Evolutionary conservation across 2,888 invertebrate genomes (phyloP).

Genomic region (Linyphia triangularis): DNA sequence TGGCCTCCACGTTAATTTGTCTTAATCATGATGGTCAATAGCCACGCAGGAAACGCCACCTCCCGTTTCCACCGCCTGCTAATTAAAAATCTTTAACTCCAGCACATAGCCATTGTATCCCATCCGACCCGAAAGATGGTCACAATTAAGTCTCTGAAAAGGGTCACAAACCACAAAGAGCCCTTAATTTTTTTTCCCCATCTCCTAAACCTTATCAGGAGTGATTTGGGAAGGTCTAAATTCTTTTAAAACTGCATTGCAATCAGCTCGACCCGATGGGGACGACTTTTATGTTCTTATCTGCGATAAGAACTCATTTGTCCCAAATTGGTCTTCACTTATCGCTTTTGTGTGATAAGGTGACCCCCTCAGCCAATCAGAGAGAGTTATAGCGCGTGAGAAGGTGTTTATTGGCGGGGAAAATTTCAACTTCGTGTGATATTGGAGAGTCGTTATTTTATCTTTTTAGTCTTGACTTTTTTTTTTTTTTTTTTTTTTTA

Average conservation of each 20-base stretch:
- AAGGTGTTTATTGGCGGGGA: constrained; percentile 32
- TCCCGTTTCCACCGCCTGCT: constrained; percentile 31
- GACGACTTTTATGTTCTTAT: constrained; percentile 43
- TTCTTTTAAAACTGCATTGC: constrained; percentile 46
- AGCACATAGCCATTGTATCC: background rate
- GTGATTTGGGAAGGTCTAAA: constrained; percentile 54
- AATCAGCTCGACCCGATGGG: constrained; percentile 27
- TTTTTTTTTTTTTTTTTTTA: background rate
- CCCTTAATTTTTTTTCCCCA: background rate
- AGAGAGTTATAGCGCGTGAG: constrained; percentile 1
- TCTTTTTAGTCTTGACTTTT: background rate
- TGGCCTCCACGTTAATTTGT: constrained; percentile 49
- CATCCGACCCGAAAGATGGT: constrained; percentile 46
- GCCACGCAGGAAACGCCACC: constrained; percentile 1
- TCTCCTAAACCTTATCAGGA: constrained; percentile 39
- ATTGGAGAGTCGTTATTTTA: constrained; percentile 14
- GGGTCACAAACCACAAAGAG: constrained; percentile 20
- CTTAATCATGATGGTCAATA: constrained; percentile 63
- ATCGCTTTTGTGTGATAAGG: constrained; percentile 54
- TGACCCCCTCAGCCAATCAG: constrained; percentile 16
- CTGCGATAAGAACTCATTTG: constrained; percentile 30
- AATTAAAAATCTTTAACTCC: constrained; percentile 68
- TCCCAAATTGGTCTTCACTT: constrained; percentile 48
- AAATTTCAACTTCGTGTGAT: constrained; percentile 14
- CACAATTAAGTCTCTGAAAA: constrained; percentile 50